A percentile compares a stretch with the other conserved stretches of the same genome.
phyloP scores from a whole-genome alignment of 2,113 vertebrate species.

The Tyto alba region DNA sequence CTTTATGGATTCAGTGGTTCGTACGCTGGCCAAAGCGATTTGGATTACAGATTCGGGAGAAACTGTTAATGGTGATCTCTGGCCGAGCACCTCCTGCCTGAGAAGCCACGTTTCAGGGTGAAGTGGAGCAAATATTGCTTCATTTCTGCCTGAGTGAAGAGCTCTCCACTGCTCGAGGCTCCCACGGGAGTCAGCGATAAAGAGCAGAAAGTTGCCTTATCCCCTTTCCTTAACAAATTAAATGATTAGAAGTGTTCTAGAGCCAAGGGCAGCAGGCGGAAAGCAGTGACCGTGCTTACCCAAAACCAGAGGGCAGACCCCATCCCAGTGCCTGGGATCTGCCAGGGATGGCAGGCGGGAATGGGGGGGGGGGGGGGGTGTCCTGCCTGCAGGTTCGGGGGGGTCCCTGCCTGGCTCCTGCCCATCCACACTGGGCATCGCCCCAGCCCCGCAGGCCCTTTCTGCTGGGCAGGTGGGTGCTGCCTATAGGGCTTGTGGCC shows the following conservation, averaged over 20 bases:
- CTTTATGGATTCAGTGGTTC: not conserved
- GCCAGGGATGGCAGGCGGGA: rapidly evolving
- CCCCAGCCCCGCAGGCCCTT: rapidly evolving
- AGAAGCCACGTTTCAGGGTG: rapidly evolving
- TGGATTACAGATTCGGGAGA: rapidly evolving
- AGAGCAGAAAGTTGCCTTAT: not conserved
- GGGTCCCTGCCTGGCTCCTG: not conserved
- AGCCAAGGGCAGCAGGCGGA: not conserved
- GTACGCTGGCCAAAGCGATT: rapidly evolving
- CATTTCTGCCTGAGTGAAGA: not conserved
- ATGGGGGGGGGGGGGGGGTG: too few species aligned
- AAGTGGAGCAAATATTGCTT: rapidly evolving
- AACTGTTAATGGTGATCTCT: rapidly evolving
- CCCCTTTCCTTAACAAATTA: not conserved
- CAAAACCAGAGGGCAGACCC: not conserved
- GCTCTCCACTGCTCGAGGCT: not conserved
- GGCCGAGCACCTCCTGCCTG: rapidly evolving
- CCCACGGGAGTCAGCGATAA: not conserved
- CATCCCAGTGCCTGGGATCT: rapidly evolving
- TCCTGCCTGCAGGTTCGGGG: not conserved
- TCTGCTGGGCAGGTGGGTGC: not conserved
- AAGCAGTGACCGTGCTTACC: not conserved
- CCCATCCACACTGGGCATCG: not conserved
- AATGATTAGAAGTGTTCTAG: not conserved
- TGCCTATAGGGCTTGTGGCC: not conserved